phyloP scores from a whole-genome alignment of 2,888 invertebrate genomes.

The Cheilosia scutellata region DNA sequence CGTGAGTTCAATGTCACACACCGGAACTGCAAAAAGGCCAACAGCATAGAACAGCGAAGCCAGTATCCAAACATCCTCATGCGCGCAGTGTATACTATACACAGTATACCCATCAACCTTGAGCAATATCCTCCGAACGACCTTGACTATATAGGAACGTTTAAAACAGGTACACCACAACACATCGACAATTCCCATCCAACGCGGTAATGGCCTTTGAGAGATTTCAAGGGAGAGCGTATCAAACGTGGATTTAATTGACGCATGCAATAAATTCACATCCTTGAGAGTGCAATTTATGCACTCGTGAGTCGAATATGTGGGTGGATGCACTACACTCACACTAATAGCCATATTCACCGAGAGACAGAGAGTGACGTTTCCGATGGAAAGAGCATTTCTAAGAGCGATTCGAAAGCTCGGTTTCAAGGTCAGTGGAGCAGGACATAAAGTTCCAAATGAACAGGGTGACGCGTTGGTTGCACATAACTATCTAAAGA shows the following conservation, averaged over 20 bases:
- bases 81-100: slow-evolving; percentile 36
- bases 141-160: slow-evolving; percentile 62
- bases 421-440: slow-evolving; percentile 51
- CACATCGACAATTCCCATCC: slow-evolving; percentile 24
- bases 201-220: slow-evolving; percentile 70
- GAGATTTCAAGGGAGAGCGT: slow-evolving; percentile 48
- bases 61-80: slow-evolving; percentile 42
- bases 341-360: no score
- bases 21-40: slow-evolving; percentile 69
- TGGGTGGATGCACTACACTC: slow-evolving; percentile 34
- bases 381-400: background rate
- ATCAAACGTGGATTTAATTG: slow-evolving; percentile 53
- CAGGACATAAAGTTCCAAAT: slow-evolving; percentile 13
- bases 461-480: slow-evolving; percentile 24
- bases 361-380: slow-evolving; percentile 20
- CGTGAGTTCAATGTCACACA: slow-evolving; percentile 75
- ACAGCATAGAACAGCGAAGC: slow-evolving; percentile 25
- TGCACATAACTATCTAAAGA: background rate
- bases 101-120: slow-evolving; percentile 53
- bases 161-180: slow-evolving; percentile 36
- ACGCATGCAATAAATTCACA: slow-evolving; percentile 67
- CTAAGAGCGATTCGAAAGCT: slow-evolving; percentile 41
- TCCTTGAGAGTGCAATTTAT: slow-evolving; percentile 66
- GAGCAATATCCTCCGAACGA: slow-evolving; percentile 66
- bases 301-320: slow-evolving; percentile 28